These are phyloP conservation scores for Zaprionus inermis DNA, from an alignment of 1,140 invertebrate genomes.

Conservation along the genomic window DNA sequence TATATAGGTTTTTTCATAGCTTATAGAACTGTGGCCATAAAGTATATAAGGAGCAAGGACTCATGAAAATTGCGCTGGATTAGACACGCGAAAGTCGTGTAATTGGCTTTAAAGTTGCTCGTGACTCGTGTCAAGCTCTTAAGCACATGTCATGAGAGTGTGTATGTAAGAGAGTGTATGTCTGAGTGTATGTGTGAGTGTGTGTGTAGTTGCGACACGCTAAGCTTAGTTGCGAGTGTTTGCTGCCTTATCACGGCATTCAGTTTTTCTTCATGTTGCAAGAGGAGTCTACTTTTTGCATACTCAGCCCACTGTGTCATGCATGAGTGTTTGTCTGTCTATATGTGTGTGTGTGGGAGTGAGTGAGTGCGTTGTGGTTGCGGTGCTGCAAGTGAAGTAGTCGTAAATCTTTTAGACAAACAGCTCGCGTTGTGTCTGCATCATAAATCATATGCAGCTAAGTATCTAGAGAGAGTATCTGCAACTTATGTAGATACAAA, in stretches of 20 bases:
- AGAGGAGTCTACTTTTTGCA: constrained; percentile 61
- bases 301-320: constrained; percentile 48
- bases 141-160: constrained; percentile 43
- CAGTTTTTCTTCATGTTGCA: constrained; percentile 36
- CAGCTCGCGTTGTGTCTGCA: constrained; percentile 53
- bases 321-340: constrained; percentile 35
- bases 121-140: constrained; percentile 44
- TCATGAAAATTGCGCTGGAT: constrained; percentile 39
- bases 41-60: too few species aligned
- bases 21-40: too few species aligned
- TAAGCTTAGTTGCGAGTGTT: constrained; percentile 49
- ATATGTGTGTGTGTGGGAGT: constrained; percentile 40
- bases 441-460: constrained; percentile 79
- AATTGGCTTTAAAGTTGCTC: constrained; percentile 71
- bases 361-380: constrained; percentile 32
- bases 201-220: constrained; percentile 36
- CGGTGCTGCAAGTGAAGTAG: constrained; percentile 48
- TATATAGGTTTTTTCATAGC: too few species aligned
- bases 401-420: constrained; percentile 71
- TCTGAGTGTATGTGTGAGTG: constrained; percentile 14
- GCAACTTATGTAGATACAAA: constrained; percentile 13
- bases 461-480: constrained; percentile 38
- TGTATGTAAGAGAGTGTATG: constrained; percentile 19
- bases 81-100: constrained; percentile 34
- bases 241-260: constrained; percentile 46